Conservation (phyloP, 2,888 invertebrate species). For the Microplitis deprimator region DNA sequence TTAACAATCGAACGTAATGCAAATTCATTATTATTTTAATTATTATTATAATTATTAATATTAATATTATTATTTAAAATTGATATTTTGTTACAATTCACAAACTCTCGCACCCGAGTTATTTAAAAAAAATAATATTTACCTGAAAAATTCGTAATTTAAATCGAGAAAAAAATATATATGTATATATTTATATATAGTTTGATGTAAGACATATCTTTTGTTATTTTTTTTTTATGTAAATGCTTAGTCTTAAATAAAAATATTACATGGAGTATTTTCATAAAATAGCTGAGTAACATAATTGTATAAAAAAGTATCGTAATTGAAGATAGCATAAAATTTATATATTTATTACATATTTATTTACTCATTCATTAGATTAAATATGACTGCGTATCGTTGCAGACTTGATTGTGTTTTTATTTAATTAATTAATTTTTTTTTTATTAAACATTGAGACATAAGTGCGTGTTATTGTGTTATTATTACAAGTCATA, state of each 20-base stretch:
- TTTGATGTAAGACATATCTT: background rate
- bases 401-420: background rate
- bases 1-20: constrained; percentile 20
- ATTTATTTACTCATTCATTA: background rate
- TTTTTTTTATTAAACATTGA: constrained; percentile 15
- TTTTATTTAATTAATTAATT: background rate
- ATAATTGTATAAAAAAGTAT: constrained; percentile 9
- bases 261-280: background rate
- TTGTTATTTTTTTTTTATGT: background rate
- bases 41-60: constrained; percentile 8
- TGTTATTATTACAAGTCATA: constrained; percentile 6
- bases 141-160: constrained; percentile 2
- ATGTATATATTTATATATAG: constrained; percentile 5
- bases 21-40: background rate
- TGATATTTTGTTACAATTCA: constrained; percentile 13
- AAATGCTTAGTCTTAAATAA: background rate
- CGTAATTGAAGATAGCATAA: background rate
- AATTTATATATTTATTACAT: constrained; percentile 3
- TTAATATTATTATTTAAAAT: constrained; percentile 19
- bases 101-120: constrained; percentile 26
- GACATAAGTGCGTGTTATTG: constrained; percentile 12
- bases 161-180: constrained; percentile 10
- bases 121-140: constrained; percentile 28
- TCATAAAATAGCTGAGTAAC: background rate
- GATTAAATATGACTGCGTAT: constrained; percentile 8